These are phyloP conservation scores for Aphidius ervi DNA, from an alignment of 1,140 invertebrate genomes.

Conservation along the genomic window DNA sequence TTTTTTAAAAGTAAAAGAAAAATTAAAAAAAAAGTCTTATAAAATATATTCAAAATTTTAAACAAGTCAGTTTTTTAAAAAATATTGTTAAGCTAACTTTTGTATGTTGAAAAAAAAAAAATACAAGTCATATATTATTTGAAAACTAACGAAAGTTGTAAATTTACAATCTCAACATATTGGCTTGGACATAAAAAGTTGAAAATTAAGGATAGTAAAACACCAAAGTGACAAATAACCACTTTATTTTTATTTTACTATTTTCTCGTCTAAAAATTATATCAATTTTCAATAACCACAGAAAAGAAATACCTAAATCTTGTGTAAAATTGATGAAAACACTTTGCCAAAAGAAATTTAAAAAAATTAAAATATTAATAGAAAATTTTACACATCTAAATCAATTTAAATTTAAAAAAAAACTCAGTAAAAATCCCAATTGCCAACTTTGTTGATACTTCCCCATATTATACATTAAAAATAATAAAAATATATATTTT, in stretches of 20 bases:
- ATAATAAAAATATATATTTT: no score
- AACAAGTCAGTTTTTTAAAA: constrained; percentile 21
- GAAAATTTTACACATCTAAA: background rate
- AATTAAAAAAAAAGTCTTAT: constrained; percentile 13
- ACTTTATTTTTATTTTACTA: constrained; percentile 5
- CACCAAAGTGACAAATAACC: constrained; percentile 39
- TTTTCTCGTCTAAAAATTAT: constrained; percentile 9
- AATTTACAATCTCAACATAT: constrained; percentile 47
- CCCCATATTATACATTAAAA: no score
- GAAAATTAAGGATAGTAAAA: constrained; percentile 51
- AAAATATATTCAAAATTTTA: constrained; percentile 39
- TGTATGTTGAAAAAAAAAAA: constrained; percentile 5
- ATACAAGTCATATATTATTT: constrained; percentile 17
- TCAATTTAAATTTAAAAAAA: no score
- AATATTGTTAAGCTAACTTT: constrained; percentile 7
- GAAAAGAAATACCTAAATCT: constrained; percentile 4
- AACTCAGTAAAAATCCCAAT: no score
- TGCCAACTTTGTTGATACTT: no score
- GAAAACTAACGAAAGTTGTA: constrained; percentile 35
- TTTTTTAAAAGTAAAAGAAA: constrained; percentile 7
- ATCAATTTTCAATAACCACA: constrained; percentile 5
- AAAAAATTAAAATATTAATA: background rate
- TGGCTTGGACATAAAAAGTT: constrained; percentile 43
- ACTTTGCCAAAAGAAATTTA: background rate
- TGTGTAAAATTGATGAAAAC: background rate